Percentiles rank a stretch among this genome's conserved stretches.
Evolutionary conservation across 2,888 invertebrate species (phyloP).

Genomic region (Macaria liturata): DNA sequence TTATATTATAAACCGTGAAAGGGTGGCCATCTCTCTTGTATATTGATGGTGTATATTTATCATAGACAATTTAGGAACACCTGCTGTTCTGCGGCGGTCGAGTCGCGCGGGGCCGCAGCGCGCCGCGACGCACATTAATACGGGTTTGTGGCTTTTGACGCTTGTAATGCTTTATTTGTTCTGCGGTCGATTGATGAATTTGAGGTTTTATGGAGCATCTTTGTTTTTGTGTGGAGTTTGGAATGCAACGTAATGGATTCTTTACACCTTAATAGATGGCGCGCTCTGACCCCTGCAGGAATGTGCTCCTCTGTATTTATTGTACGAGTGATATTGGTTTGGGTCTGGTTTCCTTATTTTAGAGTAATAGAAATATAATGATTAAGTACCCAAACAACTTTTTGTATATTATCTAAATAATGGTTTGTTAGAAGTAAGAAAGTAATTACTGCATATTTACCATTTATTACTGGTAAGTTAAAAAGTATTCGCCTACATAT

Average conservation of each 20-base stretch:
- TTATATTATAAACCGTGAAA: conserved; percentile 56
- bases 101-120: conserved; percentile 15
- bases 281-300: conserved; percentile 14
- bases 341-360: no score
- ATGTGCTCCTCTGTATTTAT: neutral
- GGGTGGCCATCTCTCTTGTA: conserved; percentile 55
- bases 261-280: conserved; percentile 30
- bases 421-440: no score
- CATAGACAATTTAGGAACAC: conserved; percentile 76
- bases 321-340: no score
- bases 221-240: conserved; percentile 26
- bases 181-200: conserved; percentile 37
- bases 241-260: conserved; percentile 28
- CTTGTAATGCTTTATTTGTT: conserved; percentile 41
- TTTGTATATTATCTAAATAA: no score
- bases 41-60: conserved; percentile 78
- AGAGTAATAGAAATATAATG: no score
- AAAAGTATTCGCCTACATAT: no score
- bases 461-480: no score
- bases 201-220: conserved; percentile 25
- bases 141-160: conserved; percentile 27
- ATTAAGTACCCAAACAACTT: no score
- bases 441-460: no score
- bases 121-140: conserved; percentile 57
- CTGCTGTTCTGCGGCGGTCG: conserved; percentile 59